A percentile compares a stretch with the other conserved stretches of the same genome.
Evolutionary conservation across 2,888 invertebrate species (phyloP).

Genomic region (Acrobasis suavella): DNA sequence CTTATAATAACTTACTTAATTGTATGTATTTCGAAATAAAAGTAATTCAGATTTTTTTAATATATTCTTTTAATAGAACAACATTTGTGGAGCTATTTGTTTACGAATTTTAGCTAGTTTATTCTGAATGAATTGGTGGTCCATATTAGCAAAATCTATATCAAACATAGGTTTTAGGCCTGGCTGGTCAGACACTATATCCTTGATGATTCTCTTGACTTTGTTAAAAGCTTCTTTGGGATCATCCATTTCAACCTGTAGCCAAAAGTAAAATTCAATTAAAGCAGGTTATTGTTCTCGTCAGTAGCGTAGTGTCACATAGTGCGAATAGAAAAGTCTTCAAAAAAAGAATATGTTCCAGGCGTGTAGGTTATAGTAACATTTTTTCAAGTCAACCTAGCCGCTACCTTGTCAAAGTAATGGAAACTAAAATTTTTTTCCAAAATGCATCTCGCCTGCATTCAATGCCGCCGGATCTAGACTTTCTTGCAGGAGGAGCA

Average conservation of each 20-base stretch:
- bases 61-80: slow-evolving; percentile 54
- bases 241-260: slow-evolving; percentile 64
- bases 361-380: no score
- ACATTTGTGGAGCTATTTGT: slow-evolving; percentile 62
- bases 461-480: no score
- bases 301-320: no score
- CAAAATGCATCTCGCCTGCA: no score
- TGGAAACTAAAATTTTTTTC: no score
- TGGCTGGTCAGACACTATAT: slow-evolving; percentile 59
- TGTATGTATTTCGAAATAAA: slow-evolving; percentile 64
- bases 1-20: slow-evolving; percentile 63
- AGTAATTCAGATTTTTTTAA: slow-evolving; percentile 49
- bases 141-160: slow-evolving; percentile 57
- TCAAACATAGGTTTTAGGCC: slow-evolving; percentile 64
- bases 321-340: not conserved
- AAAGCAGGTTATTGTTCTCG: not conserved
- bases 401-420: no score
- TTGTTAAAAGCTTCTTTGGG: slow-evolving; percentile 59
- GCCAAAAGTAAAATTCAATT: slow-evolving; percentile 12
- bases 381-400: no score
- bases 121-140: slow-evolving; percentile 48
- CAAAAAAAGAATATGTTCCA: no score
- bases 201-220: slow-evolving; percentile 55
- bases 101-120: slow-evolving; percentile 51
- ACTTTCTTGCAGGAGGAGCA: no score